Percentiles rank a stretch among this genome's conserved stretches.
These are phyloP conservation scores for Mechanitis messenoides DNA, from an alignment of 2,888 invertebrate genomes.

Conservation along the genomic window DNA sequence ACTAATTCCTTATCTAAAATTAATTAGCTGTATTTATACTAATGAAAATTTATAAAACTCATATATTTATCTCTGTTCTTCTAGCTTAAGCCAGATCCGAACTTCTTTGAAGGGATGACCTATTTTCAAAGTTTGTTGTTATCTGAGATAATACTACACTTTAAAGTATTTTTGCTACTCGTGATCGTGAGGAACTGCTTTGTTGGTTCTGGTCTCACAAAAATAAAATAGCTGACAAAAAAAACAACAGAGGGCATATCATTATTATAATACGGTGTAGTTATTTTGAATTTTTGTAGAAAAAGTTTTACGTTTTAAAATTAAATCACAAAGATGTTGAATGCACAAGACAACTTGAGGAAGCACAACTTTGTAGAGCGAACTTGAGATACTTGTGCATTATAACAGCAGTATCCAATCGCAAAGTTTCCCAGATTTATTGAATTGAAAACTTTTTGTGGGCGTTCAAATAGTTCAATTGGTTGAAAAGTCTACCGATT, in stretches of 20 bases:
- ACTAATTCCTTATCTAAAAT: too few species aligned
- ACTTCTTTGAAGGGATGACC: conserved; percentile 60
- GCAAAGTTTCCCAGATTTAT: conserved; percentile 35
- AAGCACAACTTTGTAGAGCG: conserved; percentile 19
- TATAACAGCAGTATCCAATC: conserved; percentile 31
- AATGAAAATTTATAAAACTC: too few species aligned
- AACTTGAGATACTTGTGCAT: conserved; percentile 19
- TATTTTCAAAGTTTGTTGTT: conserved; percentile 54
- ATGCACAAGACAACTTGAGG: conserved; percentile 16
- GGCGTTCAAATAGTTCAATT: conserved; percentile 29
- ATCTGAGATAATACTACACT: conserved; percentile 60
- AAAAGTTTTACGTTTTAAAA: background rate
- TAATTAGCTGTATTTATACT: too few species aligned
- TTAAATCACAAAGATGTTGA: conserved; percentile 18
- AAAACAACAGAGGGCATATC: too few species aligned
- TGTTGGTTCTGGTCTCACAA: conserved; percentile 33
- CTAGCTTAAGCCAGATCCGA: conserved; percentile 37
- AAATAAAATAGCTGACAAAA: background rate
- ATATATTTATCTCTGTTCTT: conserved; percentile 14
- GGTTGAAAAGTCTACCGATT: conserved; percentile 20
- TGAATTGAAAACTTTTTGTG: conserved; percentile 35
- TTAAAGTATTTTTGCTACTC: conserved; percentile 40
- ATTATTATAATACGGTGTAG: background rate
- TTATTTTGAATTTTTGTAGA: background rate
- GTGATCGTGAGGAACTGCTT: conserved; percentile 36